Evolutionary conservation across 2,888 invertebrate genomes (phyloP), one percentile per base, ranked within the genome.

Genomic region (Epinotia demarniana): DNA sequence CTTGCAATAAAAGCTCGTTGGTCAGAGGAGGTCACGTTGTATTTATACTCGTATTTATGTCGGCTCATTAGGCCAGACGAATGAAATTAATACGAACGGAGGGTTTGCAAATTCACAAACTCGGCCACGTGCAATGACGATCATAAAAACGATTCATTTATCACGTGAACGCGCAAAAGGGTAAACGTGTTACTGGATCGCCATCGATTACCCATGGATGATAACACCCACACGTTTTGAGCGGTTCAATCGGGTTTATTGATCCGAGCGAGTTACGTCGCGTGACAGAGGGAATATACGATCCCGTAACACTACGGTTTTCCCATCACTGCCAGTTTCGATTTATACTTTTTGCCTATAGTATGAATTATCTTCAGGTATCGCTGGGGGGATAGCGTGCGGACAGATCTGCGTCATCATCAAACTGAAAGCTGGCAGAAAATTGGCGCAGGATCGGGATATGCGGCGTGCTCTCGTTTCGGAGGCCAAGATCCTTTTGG

Each of bases 161-260:
- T 68, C 68, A 73, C 67, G 68, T 68, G 73, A 73, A 73, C 73
- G 73, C 73, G 73, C 68, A 73, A 73, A 73, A 73, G 73, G 73
- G 62, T 67, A 61, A 68, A 68, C 55, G 73, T 73, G 67, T 68
- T 68, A 73, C 73, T 68, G 73, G 62, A 73, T 73, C 53, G 73
- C 68, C 73, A 73, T 73, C 68, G 73, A 73, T 73, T 73, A 73
- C 68, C 73, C 73, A 73, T 73, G 73, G 68, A 68, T 73, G 73
- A 68, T 73, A 73, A 68, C 55, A 73, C 68, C 73, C 73, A 68
- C 68, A 73, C 68, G 62, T 73, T 73, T 73, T 73, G 68, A 73
- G 68, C 68, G 62, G 67, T 49, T 73, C 68, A 62, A 73, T 73
- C 73, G 68, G 61, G 68, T 46, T 73, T 61, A 73, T 68, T 73